Base-by-base conservation (phyloP, 2,797 vertebrate species). In the Tadarida brasiliensis region DNA sequence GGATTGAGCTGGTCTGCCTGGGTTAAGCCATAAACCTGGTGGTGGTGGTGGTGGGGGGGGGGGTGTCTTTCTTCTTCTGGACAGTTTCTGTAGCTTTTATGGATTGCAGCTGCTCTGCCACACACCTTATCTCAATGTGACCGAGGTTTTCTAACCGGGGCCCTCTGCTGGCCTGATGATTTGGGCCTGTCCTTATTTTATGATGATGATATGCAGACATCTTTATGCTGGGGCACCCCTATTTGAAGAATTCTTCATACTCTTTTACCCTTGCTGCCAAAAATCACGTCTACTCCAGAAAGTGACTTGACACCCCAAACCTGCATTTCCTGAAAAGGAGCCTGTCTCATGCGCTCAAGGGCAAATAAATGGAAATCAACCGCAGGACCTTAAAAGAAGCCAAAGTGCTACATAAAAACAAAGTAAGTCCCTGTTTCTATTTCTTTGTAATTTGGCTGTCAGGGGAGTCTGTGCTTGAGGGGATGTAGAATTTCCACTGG, bases 251-350 rank as follows among this genome's bases (percentile, higher is more conserved):
- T n/a, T 54, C 11, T 76, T 94, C 2, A 0, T 77, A 20, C 15
- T 3, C 24, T 83, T 87, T 96, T 61, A 87, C 65, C 80, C 82
- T 96, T 90, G 49, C 19, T 96, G 82, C n/a, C 92, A 83, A 92
- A 96, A 96, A 85, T 49, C 19, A 14, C 86, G 68, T 28, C 94
- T 61, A 17, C 12, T 97, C 19, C 28, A 89, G 59, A 73, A 89
- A 70, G 70, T 84, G 47, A 68, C n/a, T 61, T 89, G 56, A 47
- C 67, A 33, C 0, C 26, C 9, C 14, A 14, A 47, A 71, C 67
- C 15, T 30, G 2, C 14, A 14, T 68, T n/a, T 47, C 26, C n/a
- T 78, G 11, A 86, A 39, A 47, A 35, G 24, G 39, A 61, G 0
- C 28, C 49, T 73, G 63, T 90, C n/a, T 83, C 35, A 68, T 20